Evolutionary conservation across 2,797 vertebrate species (phyloP).

Genomic region (Arrhamphus sclerolepis): DNA sequence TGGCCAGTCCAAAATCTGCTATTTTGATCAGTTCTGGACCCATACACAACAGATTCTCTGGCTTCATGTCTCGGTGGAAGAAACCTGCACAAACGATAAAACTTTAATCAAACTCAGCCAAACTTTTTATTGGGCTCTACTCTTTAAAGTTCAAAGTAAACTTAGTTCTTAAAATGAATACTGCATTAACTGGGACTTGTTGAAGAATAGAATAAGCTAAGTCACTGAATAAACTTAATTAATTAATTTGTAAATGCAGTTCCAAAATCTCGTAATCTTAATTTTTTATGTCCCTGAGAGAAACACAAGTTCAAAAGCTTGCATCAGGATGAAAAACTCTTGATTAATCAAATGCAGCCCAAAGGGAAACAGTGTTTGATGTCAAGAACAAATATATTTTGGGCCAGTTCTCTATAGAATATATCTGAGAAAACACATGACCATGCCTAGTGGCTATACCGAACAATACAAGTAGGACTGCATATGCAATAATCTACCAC

Average conservation of each 20-base stretch:
- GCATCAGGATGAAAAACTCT: background rate
- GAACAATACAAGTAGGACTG: background rate
- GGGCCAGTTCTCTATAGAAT: background rate
- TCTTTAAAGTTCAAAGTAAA: background rate
- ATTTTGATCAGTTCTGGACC: slow-evolving; percentile 98
- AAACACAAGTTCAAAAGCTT: background rate
- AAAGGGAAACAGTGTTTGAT: background rate
- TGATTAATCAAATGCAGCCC: background rate
- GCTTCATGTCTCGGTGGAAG: slow-evolving; percentile 99
- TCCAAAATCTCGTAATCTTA: too few species aligned
- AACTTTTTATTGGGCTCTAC: background rate
- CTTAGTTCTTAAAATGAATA: too few species aligned
- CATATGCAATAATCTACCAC: background rate
- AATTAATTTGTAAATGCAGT: too few species aligned
- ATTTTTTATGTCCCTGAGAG: too few species aligned
- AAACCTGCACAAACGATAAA: slow-evolving; percentile 81
- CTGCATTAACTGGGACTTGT: too few species aligned
- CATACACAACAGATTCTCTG: slow-evolving; percentile 97
- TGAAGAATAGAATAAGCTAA: too few species aligned
- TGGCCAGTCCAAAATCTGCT: slow-evolving; percentile 96
- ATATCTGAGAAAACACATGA: background rate
- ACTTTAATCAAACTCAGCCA: background rate
- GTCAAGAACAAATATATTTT: slow-evolving; percentile 9
- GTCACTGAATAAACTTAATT: too few species aligned
- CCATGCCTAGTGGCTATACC: background rate